Percentiles rank a stretch among this genome's conserved stretches.
phyloP scores from a whole-genome alignment of 2,888 invertebrate species.

The Drosophila emarginata region DNA sequence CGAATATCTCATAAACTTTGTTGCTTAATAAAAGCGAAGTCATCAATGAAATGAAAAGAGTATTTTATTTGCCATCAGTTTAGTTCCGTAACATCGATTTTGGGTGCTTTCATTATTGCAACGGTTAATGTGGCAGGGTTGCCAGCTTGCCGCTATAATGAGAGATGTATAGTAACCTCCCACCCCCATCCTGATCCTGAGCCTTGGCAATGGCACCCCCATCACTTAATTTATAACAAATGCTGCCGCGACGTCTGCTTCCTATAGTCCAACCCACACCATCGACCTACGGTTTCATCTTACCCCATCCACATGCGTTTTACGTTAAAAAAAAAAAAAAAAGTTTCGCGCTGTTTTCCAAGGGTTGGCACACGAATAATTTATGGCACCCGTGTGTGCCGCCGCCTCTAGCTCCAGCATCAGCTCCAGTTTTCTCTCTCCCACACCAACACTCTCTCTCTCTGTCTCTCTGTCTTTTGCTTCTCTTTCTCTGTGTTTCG shows the following conservation, averaged over 20 bases:
- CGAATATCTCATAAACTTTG: no score
- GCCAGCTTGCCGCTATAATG: slow-evolving; percentile 50
- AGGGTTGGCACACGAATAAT: slow-evolving; percentile 71
- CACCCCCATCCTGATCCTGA: slow-evolving; percentile 26
- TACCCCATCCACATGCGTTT: slow-evolving; percentile 8
- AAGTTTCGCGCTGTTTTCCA: slow-evolving; percentile 57
- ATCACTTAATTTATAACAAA: slow-evolving; percentile 77
- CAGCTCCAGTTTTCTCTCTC: slow-evolving; percentile 8
- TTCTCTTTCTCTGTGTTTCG: background rate
- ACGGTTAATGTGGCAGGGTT: slow-evolving; percentile 50
- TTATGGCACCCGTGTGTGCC: slow-evolving; percentile 72
- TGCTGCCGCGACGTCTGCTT: slow-evolving; percentile 40
- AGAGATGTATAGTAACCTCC: slow-evolving; percentile 16
- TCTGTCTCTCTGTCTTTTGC: background rate
- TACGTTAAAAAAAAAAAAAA: slow-evolving; percentile 48
- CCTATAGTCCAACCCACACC: background rate
- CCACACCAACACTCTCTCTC: background rate
- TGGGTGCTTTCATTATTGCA: slow-evolving; percentile 33
- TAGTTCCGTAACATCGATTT: slow-evolving; percentile 41
- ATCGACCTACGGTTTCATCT: background rate
- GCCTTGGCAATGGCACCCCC: slow-evolving; percentile 51
- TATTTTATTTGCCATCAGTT: background rate
- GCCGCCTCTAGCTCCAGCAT: slow-evolving; percentile 23
- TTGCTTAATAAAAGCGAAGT: background rate
- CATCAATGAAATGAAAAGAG: background rate